phyloP scores from a whole-genome alignment of 2,113 vertebrate genomes.

The Martes martes region DNA sequence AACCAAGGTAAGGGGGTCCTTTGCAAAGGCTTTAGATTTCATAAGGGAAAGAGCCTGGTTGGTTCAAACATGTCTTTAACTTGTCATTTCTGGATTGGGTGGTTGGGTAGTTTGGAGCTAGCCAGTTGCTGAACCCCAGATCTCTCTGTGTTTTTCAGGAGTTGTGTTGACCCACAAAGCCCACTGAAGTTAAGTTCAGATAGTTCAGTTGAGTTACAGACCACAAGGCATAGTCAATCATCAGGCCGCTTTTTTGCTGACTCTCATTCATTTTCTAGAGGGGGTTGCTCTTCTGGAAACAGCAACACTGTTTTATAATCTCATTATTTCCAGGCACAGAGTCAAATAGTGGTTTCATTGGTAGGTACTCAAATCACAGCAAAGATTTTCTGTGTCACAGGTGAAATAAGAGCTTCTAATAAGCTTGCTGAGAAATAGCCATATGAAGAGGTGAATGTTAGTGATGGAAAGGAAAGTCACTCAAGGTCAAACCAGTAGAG shows the following conservation, averaged over 20 bases:
- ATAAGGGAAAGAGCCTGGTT: background rate
- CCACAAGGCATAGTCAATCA: background rate
- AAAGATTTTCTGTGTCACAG: background rate
- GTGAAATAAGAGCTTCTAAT: background rate
- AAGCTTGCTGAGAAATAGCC: background rate
- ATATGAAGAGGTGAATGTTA: background rate
- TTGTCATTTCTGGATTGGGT: background rate
- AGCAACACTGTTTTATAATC: background rate
- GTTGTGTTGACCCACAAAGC: background rate
- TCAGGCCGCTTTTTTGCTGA: background rate
- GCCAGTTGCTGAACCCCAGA: background rate
- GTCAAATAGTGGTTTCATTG: background rate
- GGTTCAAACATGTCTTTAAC: background rate
- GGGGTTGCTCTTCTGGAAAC: background rate
- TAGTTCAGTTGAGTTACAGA: background rate
- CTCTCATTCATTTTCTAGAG: background rate
- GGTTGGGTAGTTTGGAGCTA: background rate
- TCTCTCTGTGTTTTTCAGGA: background rate
- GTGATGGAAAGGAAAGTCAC: background rate
- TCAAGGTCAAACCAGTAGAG: background rate
- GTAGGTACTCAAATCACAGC: background rate
- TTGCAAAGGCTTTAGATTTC: background rate
- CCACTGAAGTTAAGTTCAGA: background rate
- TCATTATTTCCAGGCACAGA: background rate
- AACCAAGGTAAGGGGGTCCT: background rate